Conservation (phyloP, 2,797 vertebrate genomes). For the Oreonectes daqikongensis region DNA sequence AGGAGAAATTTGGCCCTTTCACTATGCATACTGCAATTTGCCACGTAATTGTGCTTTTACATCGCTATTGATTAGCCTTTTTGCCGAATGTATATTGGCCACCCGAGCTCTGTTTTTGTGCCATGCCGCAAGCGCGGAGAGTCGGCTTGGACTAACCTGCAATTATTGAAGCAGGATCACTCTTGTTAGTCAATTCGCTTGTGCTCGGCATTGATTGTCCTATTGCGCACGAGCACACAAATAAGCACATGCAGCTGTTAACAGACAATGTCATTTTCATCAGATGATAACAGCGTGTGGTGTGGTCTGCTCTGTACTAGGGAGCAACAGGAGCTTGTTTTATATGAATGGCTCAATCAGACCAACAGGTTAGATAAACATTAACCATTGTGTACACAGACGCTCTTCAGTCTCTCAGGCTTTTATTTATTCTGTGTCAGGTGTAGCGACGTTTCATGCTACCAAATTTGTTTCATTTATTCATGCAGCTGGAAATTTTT, state of each 20-base stretch:
- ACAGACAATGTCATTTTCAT: slow-evolving; percentile 47
- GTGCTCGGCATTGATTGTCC: slow-evolving; percentile 38
- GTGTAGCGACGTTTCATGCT: neutral
- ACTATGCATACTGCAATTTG: slow-evolving; percentile 35
- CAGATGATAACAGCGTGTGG: slow-evolving; percentile 35
- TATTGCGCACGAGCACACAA: neutral
- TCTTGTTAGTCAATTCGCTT: slow-evolving; percentile 30
- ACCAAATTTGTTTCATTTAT: neutral
- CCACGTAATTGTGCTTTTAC: slow-evolving; percentile 39
- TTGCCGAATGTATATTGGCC: slow-evolving; percentile 34
- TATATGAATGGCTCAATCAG: slow-evolving; percentile 43
- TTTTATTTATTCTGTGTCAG: slow-evolving; percentile 14
- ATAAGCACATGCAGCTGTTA: slow-evolving; percentile 32
- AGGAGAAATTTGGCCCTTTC: slow-evolving; percentile 31
- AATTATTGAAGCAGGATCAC: slow-evolving; percentile 45
- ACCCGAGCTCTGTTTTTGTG: slow-evolving; percentile 14
- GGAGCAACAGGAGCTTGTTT: slow-evolving; percentile 39
- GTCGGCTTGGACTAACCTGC: slow-evolving; percentile 37
- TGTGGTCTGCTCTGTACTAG: slow-evolving; percentile 20
- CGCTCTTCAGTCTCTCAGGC: neutral
- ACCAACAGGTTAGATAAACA: slow-evolving; percentile 29
- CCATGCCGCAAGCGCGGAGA: neutral
- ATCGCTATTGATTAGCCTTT: slow-evolving; percentile 41
- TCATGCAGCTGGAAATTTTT: neutral
- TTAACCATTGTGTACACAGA: slow-evolving; percentile 1